Percentiles rank a stretch among this genome's conserved stretches.
Evolutionary conservation across 2,113 vertebrate species (phyloP).

Genomic region (Zosterops japonicus): DNA sequence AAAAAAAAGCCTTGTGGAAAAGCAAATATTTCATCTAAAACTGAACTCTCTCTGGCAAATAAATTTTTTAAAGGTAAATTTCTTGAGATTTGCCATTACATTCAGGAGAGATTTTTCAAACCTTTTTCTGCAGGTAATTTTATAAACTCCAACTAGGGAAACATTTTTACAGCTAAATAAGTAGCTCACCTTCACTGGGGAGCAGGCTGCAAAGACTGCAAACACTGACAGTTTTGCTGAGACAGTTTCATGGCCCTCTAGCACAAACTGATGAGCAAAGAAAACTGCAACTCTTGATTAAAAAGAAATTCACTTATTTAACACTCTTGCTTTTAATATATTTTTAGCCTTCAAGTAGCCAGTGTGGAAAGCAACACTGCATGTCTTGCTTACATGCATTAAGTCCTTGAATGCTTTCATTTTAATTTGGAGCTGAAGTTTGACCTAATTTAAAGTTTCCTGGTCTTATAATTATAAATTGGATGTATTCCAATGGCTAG

Average conservation of each 20-base stretch:
- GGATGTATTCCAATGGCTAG: slow-evolving; percentile 28
- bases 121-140: slow-evolving; percentile 44
- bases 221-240: slow-evolving; percentile 49
- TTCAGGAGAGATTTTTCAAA: slow-evolving; percentile 34
- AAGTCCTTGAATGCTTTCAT: slow-evolving; percentile 18
- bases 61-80: background rate
- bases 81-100: slow-evolving; percentile 23
- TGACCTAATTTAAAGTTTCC: slow-evolving; percentile 50
- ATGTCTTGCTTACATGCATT: background rate
- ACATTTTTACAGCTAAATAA: slow-evolving; percentile 47
- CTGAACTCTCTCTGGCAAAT: background rate
- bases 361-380: background rate
- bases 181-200: slow-evolving; percentile 28
- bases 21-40: background rate
- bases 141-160: slow-evolving; percentile 49
- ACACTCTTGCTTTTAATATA: slow-evolving; percentile 18
- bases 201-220: background rate
- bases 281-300: slow-evolving; percentile 27
- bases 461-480: slow-evolving; percentile 29
- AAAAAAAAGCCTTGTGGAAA: background rate
- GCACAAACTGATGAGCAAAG: slow-evolving; percentile 47
- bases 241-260: slow-evolving; percentile 34
- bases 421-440: slow-evolving; percentile 39
- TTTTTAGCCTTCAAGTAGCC: slow-evolving; percentile 19
- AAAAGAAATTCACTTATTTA: slow-evolving; percentile 52